These are phyloP conservation scores for Atlantisia rogersi DNA, from an alignment of 2,113 vertebrate genomes.

Conservation along the genomic window DNA sequence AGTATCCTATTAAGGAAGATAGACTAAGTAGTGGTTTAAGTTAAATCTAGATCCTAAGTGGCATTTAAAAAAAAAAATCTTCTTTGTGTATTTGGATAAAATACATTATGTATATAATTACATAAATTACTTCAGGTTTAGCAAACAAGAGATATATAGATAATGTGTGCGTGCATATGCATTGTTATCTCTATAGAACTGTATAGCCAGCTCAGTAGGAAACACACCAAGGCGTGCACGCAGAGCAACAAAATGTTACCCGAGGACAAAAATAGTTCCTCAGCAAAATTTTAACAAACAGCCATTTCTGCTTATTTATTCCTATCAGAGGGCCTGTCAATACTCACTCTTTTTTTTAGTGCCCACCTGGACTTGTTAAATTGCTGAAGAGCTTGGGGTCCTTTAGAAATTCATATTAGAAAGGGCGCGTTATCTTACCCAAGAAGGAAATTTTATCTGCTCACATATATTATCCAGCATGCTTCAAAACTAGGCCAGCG, in stretches of 20 bases:
- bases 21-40: constrained; percentile 83
- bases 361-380: not conserved
- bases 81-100: constrained; percentile 81
- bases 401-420: not conserved
- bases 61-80: constrained; percentile 64
- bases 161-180: not conserved
- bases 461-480: not conserved
- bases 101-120: constrained; percentile 78
- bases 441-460: not conserved
- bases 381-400: not conserved
- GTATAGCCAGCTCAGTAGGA: not conserved
- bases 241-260: not conserved
- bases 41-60: constrained; percentile 80
- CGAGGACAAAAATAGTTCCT: not conserved
- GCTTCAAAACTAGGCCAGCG: not conserved
- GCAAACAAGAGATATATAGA: constrained; percentile 65
- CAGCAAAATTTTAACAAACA: not conserved
- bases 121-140: constrained; percentile 68
- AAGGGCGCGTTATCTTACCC: not conserved
- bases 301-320: not conserved
- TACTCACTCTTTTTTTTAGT: not conserved
- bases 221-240: not conserved
- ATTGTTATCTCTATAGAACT: not conserved
- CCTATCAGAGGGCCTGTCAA: not conserved
- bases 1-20: constrained; percentile 81